Conservation (phyloP, 2,888 invertebrate species). For the Erynnis tages region DNA sequence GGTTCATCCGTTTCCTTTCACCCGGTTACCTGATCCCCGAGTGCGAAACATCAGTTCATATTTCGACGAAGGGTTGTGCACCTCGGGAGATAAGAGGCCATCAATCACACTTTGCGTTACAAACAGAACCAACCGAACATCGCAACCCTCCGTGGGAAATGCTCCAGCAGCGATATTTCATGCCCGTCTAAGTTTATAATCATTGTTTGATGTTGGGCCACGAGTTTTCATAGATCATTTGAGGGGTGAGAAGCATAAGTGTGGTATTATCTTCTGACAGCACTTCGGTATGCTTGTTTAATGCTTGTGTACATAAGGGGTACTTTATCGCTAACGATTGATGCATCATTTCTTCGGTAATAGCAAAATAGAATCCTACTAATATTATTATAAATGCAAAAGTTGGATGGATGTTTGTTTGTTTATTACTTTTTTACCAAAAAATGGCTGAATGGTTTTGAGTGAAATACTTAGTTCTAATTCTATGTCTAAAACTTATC, state of each 20-base stretch:
- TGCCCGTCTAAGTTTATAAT: conserved; percentile 48
- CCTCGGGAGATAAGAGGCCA: conserved; percentile 65
- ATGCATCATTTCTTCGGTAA: no score
- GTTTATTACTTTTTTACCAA: no score
- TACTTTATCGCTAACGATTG: no score
- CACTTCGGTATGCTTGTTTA: neutral
- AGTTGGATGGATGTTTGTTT: no score
- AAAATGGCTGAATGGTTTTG: no score
- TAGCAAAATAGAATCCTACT: no score
- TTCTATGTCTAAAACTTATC: no score
- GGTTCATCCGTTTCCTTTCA: neutral
- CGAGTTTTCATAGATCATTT: conserved; percentile 34
- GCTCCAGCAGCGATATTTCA: conserved; percentile 48
- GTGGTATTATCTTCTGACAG: conserved; percentile 16
- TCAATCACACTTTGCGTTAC: conserved; percentile 72
- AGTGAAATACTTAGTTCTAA: no score
- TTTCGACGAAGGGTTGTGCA: conserved; percentile 56
- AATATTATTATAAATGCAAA: no score
- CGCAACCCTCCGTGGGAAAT: conserved; percentile 33
- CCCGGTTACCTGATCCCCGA: conserved; percentile 39
- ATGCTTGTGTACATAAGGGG: neutral
- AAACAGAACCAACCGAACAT: conserved; percentile 63
- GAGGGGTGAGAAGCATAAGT: conserved; percentile 22
- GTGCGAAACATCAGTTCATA: conserved; percentile 63
- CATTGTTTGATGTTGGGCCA: conserved; percentile 37